Conservation (phyloP, 2,113 vertebrate species). For the Dermatemys mawii region DNA sequence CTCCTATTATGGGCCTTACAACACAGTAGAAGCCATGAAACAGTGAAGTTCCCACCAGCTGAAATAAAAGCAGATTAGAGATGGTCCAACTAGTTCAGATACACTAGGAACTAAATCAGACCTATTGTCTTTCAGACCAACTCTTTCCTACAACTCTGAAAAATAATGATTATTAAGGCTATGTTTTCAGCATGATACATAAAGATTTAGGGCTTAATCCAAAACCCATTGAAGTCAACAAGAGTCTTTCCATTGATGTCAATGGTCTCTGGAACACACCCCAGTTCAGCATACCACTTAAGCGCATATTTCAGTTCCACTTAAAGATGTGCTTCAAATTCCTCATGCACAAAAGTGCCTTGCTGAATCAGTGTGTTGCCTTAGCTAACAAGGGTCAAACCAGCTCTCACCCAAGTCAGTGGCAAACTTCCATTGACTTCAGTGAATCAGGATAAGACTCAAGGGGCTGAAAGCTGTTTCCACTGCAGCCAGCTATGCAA, state of each 20-base stretch:
- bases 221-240: background rate
- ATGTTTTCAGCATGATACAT: background rate
- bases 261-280: background rate
- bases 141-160: background rate
- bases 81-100: conserved; percentile 3
- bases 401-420: background rate
- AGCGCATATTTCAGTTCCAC: background rate
- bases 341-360: background rate
- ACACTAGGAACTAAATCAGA: conserved; percentile 50
- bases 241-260: background rate
- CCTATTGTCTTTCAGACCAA: background rate
- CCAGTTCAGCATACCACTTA: background rate
- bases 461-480: background rate
- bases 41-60: background rate
- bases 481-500: background rate
- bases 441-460: background rate
- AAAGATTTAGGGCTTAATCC: background rate
- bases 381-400: background rate
- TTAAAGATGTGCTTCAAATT: background rate
- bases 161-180: background rate
- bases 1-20: conserved; percentile 31
- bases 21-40: conserved; percentile 6
- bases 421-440: background rate
- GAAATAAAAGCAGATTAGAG: conserved; percentile 42
- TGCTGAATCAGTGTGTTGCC: background rate